Evolutionary conservation across 2,113 vertebrate species (phyloP).

Genomic region (Mastomys natalensis): DNA sequence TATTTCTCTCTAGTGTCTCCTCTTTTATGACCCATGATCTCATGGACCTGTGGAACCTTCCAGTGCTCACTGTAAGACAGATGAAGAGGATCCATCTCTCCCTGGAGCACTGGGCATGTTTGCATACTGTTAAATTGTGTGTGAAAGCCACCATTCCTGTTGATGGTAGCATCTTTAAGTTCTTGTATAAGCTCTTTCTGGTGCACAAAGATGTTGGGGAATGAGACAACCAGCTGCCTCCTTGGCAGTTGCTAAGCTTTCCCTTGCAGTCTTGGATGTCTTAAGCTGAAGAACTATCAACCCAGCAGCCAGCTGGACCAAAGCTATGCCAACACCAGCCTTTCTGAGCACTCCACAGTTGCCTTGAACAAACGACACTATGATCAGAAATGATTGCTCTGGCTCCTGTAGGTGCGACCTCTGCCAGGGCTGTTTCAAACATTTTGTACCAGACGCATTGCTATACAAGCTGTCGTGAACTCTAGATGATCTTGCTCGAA

Average conservation of each 20-base stretch:
- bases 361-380: neutral
- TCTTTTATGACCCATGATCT: neutral
- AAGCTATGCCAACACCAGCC: neutral
- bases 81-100: neutral
- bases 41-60: neutral
- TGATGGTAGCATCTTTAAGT: neutral
- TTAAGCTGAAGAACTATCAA: neutral
- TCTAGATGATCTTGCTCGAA: neutral
- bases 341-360: neutral
- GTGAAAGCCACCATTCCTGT: neutral
- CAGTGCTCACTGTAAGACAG: neutral
- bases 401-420: neutral
- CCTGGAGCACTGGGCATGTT: neutral
- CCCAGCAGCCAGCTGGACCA: neutral
- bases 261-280: neutral
- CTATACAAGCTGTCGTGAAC: neutral
- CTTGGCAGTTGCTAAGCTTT: neutral
- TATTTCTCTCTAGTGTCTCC: neutral
- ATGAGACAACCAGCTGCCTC: neutral
- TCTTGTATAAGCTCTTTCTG: neutral
- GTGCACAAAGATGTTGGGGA: neutral
- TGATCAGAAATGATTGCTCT: neutral
- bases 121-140: neutral
- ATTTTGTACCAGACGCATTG: neutral
- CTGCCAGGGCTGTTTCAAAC: neutral